Percentiles rank a stretch among this genome's conserved stretches.
These are phyloP conservation scores for Tiphia femorata DNA, from an alignment of 2,888 invertebrate genomes.

Conservation along the genomic window DNA sequence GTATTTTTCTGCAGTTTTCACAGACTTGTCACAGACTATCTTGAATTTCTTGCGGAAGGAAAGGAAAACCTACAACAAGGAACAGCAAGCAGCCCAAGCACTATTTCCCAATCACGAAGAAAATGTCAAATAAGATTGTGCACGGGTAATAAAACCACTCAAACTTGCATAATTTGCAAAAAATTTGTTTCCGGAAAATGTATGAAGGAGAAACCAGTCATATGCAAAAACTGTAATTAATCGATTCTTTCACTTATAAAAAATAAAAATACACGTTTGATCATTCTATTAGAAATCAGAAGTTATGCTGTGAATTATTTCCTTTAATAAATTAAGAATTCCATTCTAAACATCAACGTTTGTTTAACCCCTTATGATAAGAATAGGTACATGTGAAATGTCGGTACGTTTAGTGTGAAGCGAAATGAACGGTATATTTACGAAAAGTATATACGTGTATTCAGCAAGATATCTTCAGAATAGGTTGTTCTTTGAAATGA, in stretches of 20 bases:
- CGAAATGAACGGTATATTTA: no score
- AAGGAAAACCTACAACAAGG: conserved; percentile 16
- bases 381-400: conserved; percentile 9
- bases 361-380: background rate
- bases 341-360: background rate
- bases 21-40: conserved; percentile 17
- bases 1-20: no score
- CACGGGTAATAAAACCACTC: conserved; percentile 13
- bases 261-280: conserved; percentile 4
- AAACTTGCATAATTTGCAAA: conserved; percentile 15
- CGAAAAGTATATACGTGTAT: no score
- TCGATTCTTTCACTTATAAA: conserved; percentile 7
- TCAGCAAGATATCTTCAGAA: no score
- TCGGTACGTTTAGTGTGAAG: no score
- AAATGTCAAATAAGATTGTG: conserved; percentile 18
- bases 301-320: conserved; percentile 7
- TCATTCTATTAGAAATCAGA: background rate
- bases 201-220: conserved; percentile 4
- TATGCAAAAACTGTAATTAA: conserved; percentile 8
- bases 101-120: conserved; percentile 12
- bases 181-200: conserved; percentile 12
- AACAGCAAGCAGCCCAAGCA: conserved; percentile 8
- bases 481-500: no score
- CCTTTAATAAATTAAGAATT: conserved; percentile 8
- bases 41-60: conserved; percentile 9